These are phyloP conservation scores for Alethe castanea DNA, from an alignment of 2,113 vertebrate species.

Conservation along the genomic window DNA sequence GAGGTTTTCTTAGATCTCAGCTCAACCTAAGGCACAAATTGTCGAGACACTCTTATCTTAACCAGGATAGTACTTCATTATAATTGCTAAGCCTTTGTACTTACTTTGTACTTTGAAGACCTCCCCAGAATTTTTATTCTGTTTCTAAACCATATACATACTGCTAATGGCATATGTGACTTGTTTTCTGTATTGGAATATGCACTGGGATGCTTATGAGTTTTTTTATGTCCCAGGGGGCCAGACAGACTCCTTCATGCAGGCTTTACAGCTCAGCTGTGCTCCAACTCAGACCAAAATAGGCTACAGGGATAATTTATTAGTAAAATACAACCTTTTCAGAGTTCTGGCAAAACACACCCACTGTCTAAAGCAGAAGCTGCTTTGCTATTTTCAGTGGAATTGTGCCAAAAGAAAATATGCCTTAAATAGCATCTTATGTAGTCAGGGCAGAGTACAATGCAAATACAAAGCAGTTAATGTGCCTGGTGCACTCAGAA, in stretches of 20 bases:
- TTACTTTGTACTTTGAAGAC: background rate
- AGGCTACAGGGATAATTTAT: background rate
- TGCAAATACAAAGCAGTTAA: background rate
- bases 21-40: background rate
- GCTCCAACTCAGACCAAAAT: background rate
- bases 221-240: background rate
- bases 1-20: background rate
- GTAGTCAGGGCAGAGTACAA: background rate
- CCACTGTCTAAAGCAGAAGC: background rate
- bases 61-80: background rate
- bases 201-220: background rate
- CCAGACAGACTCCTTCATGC: background rate
- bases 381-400: background rate
- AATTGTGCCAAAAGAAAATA: background rate
- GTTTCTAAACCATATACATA: background rate
- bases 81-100: background rate
- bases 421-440: background rate
- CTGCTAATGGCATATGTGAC: background rate
- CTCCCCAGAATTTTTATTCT: background rate
- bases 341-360: background rate
- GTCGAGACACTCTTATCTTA: rapidly evolving
- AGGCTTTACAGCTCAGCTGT: background rate
- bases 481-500: background rate
- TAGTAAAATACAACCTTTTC: background rate
- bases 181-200: background rate